Evolutionary conservation across 1,140 invertebrate genomes (phyloP).

Genomic region (Phortica variegata): DNA sequence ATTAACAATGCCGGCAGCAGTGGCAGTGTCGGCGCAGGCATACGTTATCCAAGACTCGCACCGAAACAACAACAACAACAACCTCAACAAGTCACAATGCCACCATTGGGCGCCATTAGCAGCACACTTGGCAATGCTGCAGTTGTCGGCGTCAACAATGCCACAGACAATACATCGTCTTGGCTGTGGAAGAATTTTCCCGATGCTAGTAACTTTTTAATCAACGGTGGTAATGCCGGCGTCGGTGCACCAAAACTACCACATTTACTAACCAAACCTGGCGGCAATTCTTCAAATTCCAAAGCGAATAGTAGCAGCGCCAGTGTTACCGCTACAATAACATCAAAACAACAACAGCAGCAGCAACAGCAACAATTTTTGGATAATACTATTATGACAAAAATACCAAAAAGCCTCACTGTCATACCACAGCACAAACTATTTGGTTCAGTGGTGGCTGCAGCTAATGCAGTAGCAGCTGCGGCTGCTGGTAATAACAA

Average conservation of each 20-base stretch:
- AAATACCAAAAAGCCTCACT: conserved; percentile 74
- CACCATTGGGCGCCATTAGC: no score
- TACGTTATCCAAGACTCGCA: background rate
- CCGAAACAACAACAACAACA: conserved; percentile 4
- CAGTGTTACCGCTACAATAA: conserved; percentile 16
- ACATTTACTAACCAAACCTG: conserved; percentile 37
- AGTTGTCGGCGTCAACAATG: conserved; percentile 3
- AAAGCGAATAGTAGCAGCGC: background rate
- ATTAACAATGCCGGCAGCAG: conserved; percentile 17
- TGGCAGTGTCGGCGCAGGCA: conserved; percentile 21
- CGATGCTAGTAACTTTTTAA: conserved; percentile 39
- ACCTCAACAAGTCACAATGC: conserved; percentile 23
- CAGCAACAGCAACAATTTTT: conserved; percentile 38
- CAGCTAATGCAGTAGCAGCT: background rate
- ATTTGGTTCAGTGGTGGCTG: conserved; percentile 11
- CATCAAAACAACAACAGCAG: conserved; percentile 31
- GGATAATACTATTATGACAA: conserved; percentile 62
- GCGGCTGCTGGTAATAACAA: background rate
- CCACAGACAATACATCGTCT: conserved; percentile 2
- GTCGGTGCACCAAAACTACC: conserved; percentile 25
- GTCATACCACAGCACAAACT: conserved; percentile 66
- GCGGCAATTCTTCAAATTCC: background rate
- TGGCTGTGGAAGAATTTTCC: conserved; percentile 55
- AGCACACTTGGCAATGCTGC: conserved; percentile 1
- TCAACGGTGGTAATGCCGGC: conserved; percentile 8